phyloP scores from a whole-genome alignment of 2,888 invertebrate species.

The Orgyia antiqua region DNA sequence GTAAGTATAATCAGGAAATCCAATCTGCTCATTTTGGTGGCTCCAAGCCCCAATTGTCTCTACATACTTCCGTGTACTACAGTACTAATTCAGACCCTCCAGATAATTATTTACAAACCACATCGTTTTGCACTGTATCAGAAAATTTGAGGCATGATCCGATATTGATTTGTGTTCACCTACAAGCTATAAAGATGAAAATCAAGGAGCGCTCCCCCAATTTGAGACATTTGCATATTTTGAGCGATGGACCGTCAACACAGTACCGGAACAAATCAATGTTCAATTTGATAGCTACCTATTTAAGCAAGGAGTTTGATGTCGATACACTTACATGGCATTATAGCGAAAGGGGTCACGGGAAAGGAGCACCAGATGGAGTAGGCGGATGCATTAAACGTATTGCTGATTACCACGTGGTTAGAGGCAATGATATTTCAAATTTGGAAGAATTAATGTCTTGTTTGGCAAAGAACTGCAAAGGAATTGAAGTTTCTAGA shows the following conservation, averaged over 20 bases:
- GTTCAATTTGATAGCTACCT: not conserved
- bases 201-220: conserved; percentile 3
- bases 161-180: conserved; percentile 2
- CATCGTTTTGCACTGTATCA: conserved; percentile 5
- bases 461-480: conserved; percentile 6
- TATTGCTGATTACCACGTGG: not conserved
- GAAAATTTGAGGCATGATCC: conserved; percentile 5
- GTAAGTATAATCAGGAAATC: not conserved
- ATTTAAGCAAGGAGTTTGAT: conserved; percentile 19
- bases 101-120: conserved; percentile 1
- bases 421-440: not conserved
- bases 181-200: conserved; percentile 2
- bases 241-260: conserved; percentile 6
- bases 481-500: conserved; percentile 8
- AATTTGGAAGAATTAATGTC: not conserved
- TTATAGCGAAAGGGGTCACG: conserved; percentile 12
- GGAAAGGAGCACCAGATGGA: conserved; percentile 17
- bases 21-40: not conserved
- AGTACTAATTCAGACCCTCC: not conserved
- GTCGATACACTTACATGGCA: conserved; percentile 14
- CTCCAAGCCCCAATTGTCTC: not conserved
- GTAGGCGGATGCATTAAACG: conserved; percentile 13
- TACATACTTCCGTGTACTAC: conserved; percentile 1
- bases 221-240: conserved; percentile 4
- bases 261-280: conserved; percentile 7